phyloP scores from a whole-genome alignment of 2,113 vertebrate species.

The Labeo rohita region DNA sequence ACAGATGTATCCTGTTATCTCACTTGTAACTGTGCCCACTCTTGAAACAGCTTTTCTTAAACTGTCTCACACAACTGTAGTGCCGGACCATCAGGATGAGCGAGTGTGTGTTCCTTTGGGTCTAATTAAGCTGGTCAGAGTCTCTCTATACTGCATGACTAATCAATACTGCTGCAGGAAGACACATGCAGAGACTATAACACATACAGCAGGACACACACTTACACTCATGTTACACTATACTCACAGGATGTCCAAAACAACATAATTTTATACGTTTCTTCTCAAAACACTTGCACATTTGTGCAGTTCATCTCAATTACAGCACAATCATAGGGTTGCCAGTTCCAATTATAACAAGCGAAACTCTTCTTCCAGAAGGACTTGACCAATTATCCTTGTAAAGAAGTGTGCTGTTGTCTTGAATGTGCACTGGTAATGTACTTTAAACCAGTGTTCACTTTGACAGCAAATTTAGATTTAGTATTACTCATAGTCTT shows the following conservation, averaged over 20 bases:
- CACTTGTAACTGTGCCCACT: background rate
- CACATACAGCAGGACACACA: slow-evolving; percentile 5
- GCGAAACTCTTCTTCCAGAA: background rate
- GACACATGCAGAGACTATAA: background rate
- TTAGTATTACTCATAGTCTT: too few relatives aligned
- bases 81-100: background rate
- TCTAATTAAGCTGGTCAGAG: slow-evolving; percentile 51
- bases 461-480: too few relatives aligned
- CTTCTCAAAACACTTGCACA: background rate
- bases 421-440: background rate
- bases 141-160: slow-evolving; percentile 37
- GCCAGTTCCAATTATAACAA: background rate
- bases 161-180: slow-evolving; percentile 51
- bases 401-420: background rate
- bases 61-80: background rate
- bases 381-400: background rate
- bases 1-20: slow-evolving; percentile 48
- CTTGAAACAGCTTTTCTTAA: slow-evolving; percentile 15
- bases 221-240: background rate
- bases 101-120: slow-evolving; percentile 38
- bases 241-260: background rate
- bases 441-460: background rate
- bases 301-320: background rate
- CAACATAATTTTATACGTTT: background rate
- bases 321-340: background rate